These are phyloP conservation scores for Fulmarus glacialis DNA, from an alignment of 2,113 vertebrate genomes.

Conservation along the genomic window DNA sequence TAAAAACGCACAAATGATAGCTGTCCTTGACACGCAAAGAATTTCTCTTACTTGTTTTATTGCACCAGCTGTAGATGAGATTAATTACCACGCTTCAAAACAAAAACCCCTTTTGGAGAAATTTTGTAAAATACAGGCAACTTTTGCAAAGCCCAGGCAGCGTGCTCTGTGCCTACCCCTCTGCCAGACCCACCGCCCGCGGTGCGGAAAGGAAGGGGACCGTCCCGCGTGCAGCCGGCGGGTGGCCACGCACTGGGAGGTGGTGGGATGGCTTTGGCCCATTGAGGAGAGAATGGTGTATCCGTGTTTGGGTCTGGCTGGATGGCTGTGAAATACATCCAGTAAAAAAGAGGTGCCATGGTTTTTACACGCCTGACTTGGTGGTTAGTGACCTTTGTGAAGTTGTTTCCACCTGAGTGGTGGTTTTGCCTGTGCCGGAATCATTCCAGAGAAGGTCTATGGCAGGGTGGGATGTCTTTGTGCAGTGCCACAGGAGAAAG, in stretches of 20 bases:
- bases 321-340: not conserved
- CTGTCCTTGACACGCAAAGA: conserved; percentile 24
- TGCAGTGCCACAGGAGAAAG: not conserved
- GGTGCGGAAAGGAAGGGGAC: not conserved
- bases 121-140: not conserved
- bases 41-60: conserved; percentile 41
- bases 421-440: not conserved
- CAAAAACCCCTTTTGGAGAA: not conserved
- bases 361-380: not conserved
- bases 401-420: fast-evolving
- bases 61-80: not conserved
- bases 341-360: not conserved
- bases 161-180: not conserved
- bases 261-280: not conserved
- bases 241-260: not conserved
- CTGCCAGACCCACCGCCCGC: fast-evolving
- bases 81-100: conserved; percentile 36
- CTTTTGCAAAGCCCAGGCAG: not conserved
- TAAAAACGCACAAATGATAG: conserved; percentile 39
- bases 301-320: not conserved
- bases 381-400: not conserved
- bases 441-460: not conserved
- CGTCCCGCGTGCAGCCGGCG: fast-evolving
- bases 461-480: not conserved
- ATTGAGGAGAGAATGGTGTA: not conserved